Conservation (phyloP, 1,140 invertebrate genomes). For the Panagrolaimus sp. region DNA sequence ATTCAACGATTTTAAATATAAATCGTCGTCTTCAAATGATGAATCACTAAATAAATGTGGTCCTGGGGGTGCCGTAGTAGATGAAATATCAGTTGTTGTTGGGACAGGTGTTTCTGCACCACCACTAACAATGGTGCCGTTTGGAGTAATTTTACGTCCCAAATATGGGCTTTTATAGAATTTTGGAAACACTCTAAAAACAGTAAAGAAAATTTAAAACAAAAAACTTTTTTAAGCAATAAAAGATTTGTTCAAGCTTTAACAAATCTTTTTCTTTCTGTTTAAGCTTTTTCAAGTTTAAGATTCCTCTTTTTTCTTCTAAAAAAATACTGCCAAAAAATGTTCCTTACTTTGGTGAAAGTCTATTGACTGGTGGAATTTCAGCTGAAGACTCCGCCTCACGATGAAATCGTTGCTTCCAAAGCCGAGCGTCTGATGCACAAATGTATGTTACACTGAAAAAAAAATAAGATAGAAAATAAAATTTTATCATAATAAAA, state of each 20-base stretch:
- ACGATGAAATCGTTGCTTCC: conserved; percentile 54
- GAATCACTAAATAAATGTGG: neutral
- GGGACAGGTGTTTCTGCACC: conserved; percentile 11
- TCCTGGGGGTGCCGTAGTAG: conserved; percentile 15
- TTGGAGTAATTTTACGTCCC: conserved; percentile 16
- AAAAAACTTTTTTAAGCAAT: neutral
- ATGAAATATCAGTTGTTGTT: neutral
- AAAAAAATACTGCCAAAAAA: neutral
- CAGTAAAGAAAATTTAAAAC: too few relatives aligned
- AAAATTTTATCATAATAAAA: too few relatives aligned
- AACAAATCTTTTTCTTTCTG: neutral
- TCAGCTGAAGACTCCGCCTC: conserved; percentile 41
- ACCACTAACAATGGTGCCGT: neutral
- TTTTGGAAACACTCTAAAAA: conserved; percentile 61
- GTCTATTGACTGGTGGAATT: conserved; percentile 51
- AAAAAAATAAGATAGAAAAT: conserved; percentile 27
- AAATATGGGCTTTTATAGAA: conserved; percentile 60
- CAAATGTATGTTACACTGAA: conserved; percentile 65
- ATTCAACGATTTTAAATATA: neutral
- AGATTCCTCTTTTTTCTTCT: too few relatives aligned
- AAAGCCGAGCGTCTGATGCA: conserved; percentile 61
- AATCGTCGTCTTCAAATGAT: neutral
- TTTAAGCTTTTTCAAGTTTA: too few relatives aligned
- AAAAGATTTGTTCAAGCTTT: neutral
- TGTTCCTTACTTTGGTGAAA: conserved; percentile 60